phyloP scores from a whole-genome alignment of 2,113 vertebrate genomes.

The Hippocampus comes region DNA sequence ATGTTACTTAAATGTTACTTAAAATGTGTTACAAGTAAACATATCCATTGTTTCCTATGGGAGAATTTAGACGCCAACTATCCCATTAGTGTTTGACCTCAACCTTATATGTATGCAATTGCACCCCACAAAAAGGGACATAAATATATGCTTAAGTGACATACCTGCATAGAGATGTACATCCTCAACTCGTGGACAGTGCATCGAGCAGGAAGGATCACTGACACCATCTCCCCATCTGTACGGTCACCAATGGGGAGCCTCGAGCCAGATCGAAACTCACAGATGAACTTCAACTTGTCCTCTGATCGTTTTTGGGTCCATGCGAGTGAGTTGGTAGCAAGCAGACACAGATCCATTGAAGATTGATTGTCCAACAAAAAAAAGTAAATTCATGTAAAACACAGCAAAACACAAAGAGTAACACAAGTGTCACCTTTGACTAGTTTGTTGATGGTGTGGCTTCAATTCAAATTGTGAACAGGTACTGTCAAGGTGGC shows the following conservation, averaged over 20 bases:
- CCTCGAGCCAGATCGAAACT: constrained; percentile 38
- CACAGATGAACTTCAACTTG: constrained; percentile 64
- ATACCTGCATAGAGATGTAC: constrained; percentile 62
- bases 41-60: too few relatives aligned
- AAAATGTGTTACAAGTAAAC: too few relatives aligned
- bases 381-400: neutral
- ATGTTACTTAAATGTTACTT: too few relatives aligned
- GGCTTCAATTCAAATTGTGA: neutral
- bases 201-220: constrained; percentile 66
- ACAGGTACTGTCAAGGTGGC: neutral
- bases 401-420: neutral
- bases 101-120: too few relatives aligned
- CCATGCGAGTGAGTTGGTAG: neutral
- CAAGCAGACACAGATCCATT: constrained; percentile 35
- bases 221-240: constrained; percentile 29
- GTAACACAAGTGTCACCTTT: neutral
- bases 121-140: neutral
- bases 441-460: neutral
- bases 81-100: too few relatives aligned
- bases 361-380: neutral
- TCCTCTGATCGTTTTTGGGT: constrained; percentile 38
- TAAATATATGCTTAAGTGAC: neutral
- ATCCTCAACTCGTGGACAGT: constrained; percentile 71
- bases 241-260: neutral
- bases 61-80: too few relatives aligned